Percentiles rank a stretch among this genome's conserved stretches.
These are phyloP conservation scores for Dendrocincla tyrannina DNA, from an alignment of 2,797 vertebrate genomes.

Conservation along the genomic window DNA sequence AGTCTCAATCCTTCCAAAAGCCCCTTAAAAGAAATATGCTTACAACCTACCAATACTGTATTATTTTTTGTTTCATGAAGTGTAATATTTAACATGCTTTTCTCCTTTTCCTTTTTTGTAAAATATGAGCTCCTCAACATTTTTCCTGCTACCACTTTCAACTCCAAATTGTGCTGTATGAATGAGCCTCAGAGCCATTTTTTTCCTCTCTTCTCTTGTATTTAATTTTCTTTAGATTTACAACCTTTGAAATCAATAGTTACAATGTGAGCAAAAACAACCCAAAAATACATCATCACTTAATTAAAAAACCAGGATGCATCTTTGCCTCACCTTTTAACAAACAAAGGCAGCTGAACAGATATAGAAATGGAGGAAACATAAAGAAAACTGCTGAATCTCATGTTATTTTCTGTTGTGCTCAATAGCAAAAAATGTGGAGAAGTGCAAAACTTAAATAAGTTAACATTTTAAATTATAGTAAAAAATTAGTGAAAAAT, in stretches of 20 bases:
- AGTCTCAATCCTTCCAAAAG: background rate
- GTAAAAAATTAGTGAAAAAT: background rate
- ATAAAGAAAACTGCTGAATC: background rate
- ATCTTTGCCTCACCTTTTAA: background rate
- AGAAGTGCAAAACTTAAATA: background rate
- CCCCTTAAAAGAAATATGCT: background rate
- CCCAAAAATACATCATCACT: background rate
- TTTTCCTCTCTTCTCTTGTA: background rate
- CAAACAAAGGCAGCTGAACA: background rate
- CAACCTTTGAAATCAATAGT: background rate
- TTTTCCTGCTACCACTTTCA: background rate
- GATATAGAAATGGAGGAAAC: background rate
- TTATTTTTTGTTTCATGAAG: background rate
- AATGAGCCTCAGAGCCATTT: fast-evolving
- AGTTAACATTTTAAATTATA: background rate
- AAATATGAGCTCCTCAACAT: background rate
- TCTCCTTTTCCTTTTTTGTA: background rate
- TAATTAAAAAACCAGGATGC: background rate
- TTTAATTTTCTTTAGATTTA: background rate
- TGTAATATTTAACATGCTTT: background rate
- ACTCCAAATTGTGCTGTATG: background rate
- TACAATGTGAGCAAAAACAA: background rate
- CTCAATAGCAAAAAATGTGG: background rate
- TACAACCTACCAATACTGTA: background rate
- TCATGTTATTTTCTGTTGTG: background rate